Conservation (phyloP, 2,888 invertebrate species). For the Epistrophella euchroma region DNA sequence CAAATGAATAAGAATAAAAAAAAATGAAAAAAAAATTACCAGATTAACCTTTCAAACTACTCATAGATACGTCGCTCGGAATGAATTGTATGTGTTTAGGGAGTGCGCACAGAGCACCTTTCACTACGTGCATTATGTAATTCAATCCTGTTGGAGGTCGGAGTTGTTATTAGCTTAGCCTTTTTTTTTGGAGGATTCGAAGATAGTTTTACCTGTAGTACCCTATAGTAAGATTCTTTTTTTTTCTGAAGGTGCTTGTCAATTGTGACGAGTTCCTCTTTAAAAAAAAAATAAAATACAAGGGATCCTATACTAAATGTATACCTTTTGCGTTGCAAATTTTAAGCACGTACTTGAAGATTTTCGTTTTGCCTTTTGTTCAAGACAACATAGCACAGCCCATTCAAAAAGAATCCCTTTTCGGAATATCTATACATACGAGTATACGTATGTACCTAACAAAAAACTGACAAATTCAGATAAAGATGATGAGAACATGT, state of each 20-base stretch:
- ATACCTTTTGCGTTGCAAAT: slow-evolving; percentile 55
- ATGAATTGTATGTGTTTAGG: slow-evolving; percentile 35
- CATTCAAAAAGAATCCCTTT: slow-evolving; percentile 8
- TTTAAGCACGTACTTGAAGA: slow-evolving; percentile 73
- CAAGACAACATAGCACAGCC: background rate
- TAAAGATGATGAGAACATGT: slow-evolving; percentile 71
- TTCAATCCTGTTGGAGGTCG: slow-evolving; percentile 65
- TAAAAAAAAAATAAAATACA: background rate
- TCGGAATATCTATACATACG: background rate
- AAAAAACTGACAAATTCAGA: slow-evolving; percentile 37
- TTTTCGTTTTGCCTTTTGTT: slow-evolving; percentile 45
- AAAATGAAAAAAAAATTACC: slow-evolving; percentile 45
- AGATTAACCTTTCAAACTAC: slow-evolving; percentile 75
- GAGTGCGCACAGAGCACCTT: slow-evolving; percentile 52
- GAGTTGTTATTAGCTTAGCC: slow-evolving; percentile 69
- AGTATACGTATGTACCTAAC: background rate
- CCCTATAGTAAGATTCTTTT: background rate
- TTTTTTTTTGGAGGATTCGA: slow-evolving; percentile 37
- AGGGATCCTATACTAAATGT: background rate
- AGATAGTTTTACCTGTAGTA: slow-evolving; percentile 11
- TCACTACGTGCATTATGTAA: slow-evolving; percentile 63
- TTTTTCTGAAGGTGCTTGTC: slow-evolving; percentile 54
- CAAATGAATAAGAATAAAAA: slow-evolving; percentile 47
- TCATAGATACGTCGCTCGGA: slow-evolving; percentile 56
- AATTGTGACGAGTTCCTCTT: slow-evolving; percentile 56